phyloP scores from a whole-genome alignment of 2,888 invertebrate species.

The Fissipunctia ypsillon region DNA sequence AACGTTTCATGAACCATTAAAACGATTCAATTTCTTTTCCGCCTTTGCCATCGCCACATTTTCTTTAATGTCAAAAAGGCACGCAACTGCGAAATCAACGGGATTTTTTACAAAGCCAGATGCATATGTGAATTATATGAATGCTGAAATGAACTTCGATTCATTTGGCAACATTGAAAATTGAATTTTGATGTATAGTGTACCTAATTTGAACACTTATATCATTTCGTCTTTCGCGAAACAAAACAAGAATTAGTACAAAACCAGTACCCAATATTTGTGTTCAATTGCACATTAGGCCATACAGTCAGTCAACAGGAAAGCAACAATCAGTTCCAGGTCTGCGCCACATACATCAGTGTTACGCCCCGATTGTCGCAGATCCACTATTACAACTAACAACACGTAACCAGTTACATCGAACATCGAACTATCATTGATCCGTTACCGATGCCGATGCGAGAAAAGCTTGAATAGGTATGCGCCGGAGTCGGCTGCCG shows the following conservation, averaged over 20 bases:
- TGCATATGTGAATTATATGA: neutral
- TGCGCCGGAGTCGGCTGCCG: constrained; percentile 62
- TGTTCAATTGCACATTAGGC: constrained; percentile 24
- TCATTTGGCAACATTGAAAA: constrained; percentile 4
- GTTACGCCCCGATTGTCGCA: constrained; percentile 62
- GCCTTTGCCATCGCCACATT: constrained; percentile 22
- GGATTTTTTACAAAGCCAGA: neutral
- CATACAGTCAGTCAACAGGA: constrained; percentile 45
- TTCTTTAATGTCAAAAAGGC: constrained; percentile 42
- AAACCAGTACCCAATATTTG: neutral
- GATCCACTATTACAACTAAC: constrained; percentile 50
- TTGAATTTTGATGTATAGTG: neutral
- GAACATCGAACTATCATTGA: constrained; percentile 44
- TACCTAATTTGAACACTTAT: neutral
- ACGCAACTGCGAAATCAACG: constrained; percentile 38
- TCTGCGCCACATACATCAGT: constrained; percentile 45
- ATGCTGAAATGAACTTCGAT: neutral
- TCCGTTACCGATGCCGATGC: constrained; percentile 45
- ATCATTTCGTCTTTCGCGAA: neutral
- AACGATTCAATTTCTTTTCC: constrained; percentile 19
- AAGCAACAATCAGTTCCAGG: constrained; percentile 44
- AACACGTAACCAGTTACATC: constrained; percentile 59
- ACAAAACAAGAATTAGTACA: neutral
- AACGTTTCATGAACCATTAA: constrained; percentile 41
- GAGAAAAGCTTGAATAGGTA: constrained; percentile 60